Conservation (phyloP, 1,140 invertebrate species). For the Saccostrea echinata region DNA sequence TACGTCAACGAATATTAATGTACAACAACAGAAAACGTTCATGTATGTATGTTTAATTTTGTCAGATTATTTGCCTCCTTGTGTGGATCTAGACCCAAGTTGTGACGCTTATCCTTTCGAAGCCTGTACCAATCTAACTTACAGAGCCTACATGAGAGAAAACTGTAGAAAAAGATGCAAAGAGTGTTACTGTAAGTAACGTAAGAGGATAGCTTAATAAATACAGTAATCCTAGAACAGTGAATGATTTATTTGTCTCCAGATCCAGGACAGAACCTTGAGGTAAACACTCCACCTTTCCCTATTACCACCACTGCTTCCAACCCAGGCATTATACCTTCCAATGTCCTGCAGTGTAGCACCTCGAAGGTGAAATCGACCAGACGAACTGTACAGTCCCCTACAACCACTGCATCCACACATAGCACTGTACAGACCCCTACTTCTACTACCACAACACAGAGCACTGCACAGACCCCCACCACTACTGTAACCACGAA, state of each 20-base stretch:
- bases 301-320: background rate
- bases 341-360: background rate
- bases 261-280: background rate
- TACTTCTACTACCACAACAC: no score
- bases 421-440: no score
- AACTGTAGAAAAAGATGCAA: background rate
- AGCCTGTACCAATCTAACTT: background rate
- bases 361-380: no score
- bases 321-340: background rate
- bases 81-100: background rate
- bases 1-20: no score
- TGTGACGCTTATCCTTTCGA: background rate
- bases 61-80: background rate
- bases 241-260: background rate
- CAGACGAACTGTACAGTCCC: no score
- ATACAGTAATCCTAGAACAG: no score
- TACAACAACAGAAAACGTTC: no score
- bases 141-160: slow-evolving; percentile 7
- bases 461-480: no score
- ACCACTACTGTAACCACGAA: no score
- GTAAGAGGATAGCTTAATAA: no score
- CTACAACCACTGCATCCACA: no score
- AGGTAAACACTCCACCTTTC: background rate
- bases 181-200: background rate
- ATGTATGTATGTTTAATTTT: no score